A percentile compares a stretch with the other conserved stretches of the same genome.
Conservation (phyloP, 64 coral and sea anemone species). For the Porites australiensis region DNA sequence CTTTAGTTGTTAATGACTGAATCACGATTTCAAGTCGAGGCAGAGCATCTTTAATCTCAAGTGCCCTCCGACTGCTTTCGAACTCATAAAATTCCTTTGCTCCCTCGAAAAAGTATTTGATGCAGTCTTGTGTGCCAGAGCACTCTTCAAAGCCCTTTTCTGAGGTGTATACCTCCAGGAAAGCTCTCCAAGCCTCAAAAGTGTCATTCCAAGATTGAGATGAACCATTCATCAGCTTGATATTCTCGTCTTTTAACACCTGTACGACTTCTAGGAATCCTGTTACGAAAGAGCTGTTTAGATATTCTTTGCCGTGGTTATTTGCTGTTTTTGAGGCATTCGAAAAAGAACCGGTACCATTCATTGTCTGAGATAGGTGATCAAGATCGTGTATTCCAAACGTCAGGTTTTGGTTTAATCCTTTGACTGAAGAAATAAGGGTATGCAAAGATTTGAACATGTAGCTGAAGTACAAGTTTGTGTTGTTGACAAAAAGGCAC, state of each 20-base stretch:
- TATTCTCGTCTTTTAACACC: neutral
- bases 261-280: conserved; percentile 9
- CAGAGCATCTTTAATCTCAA: neutral
- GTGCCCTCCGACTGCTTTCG: neutral
- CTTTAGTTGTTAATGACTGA: neutral
- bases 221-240: neutral
- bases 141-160: neutral
- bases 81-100: conserved; percentile 37
- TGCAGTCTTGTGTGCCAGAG: conserved; percentile 27
- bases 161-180: conserved; percentile 10
- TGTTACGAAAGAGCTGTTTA: conserved; percentile 2
- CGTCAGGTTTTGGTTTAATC: neutral
- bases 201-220: conserved; percentile 60
- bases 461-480: neutral
- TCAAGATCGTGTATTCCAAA: conserved; percentile 2
- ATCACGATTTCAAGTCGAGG: neutral
- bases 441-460: neutral
- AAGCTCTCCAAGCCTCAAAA: conserved; percentile 36
- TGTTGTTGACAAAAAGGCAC: conserved; percentile 7
- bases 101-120: conserved; percentile 15
- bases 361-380: neutral
- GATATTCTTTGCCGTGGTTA: neutral
- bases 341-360: no score
- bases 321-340: neutral
- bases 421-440: neutral